Percentiles rank a stretch among this genome's conserved stretches.
phyloP scores from a whole-genome alignment of 2,888 invertebrate genomes.

The Camptogramma bilineatum region DNA sequence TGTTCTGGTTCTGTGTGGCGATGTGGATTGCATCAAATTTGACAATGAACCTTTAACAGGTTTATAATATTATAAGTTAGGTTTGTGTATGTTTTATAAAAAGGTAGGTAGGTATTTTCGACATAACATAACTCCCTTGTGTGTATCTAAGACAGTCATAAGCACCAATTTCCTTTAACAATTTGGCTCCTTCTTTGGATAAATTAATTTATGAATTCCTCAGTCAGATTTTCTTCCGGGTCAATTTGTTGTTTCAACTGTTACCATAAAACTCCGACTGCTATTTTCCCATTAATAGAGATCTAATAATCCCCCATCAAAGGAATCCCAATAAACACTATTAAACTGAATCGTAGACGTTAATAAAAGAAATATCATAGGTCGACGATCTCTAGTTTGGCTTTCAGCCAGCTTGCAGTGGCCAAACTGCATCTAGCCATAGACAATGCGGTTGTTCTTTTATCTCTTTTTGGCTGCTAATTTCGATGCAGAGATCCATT shows the following conservation, averaged over 20 bases:
- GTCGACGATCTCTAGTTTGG: constrained; percentile 67
- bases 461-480: constrained; percentile 20
- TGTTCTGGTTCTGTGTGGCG: constrained; percentile 29
- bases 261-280: not conserved
- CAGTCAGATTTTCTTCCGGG: not conserved
- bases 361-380: constrained; percentile 49
- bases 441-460: constrained; percentile 52
- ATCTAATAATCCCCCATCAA: constrained; percentile 25
- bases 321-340: constrained; percentile 27
- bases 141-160: too few species aligned
- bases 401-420: constrained; percentile 61
- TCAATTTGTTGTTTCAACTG: not conserved
- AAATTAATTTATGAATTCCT: not conserved
- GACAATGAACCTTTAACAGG: too few species aligned
- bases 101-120: too few species aligned
- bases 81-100: too few species aligned
- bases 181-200: too few species aligned
- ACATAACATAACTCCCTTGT: too few species aligned
- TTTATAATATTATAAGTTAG: too few species aligned
- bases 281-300: constrained; percentile 7
- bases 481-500: constrained; percentile 1
- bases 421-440: constrained; percentile 58
- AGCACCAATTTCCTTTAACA: too few species aligned
- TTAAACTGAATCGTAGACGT: constrained; percentile 42
- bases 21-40: too few species aligned